These are phyloP conservation scores for Tipula confusa DNA, from an alignment of 2,888 invertebrate species.

Conservation along the genomic window DNA sequence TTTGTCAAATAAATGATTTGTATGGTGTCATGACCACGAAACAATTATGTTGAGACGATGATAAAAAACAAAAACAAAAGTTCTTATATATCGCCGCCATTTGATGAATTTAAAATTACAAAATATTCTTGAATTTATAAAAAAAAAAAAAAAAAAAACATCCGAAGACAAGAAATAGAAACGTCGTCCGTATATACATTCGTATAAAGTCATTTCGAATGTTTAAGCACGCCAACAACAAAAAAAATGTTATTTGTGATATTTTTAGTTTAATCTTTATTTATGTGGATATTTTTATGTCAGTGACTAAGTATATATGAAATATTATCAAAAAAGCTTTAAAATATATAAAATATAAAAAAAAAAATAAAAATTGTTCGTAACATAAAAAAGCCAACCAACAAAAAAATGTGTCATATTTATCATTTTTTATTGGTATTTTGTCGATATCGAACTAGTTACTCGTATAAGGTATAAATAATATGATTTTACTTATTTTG, in stretches of 20 bases:
- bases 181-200: background rate
- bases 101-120: constrained; percentile 16
- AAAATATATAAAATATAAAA: background rate
- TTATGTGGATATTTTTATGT: constrained; percentile 20
- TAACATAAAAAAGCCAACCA: background rate
- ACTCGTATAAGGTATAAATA: too few species aligned
- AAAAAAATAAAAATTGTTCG: too few species aligned
- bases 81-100: background rate
- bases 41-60: background rate
- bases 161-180: background rate
- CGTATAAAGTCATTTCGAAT: background rate
- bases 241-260: background rate
- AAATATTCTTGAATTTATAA: background rate
- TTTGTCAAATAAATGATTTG: background rate
- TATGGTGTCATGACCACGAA: constrained; percentile 3
- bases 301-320: constrained; percentile 25
- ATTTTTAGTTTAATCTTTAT: constrained; percentile 25
- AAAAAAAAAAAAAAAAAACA: background rate
- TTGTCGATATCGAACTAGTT: background rate
- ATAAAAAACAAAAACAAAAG: background rate
- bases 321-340: constrained; percentile 5
- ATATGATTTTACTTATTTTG: background rate
- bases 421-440: background rate
- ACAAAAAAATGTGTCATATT: background rate
- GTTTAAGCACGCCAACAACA: background rate